Base-by-base conservation (phyloP, 2,888 invertebrate genomes). In the Sycophila texana region DNA sequence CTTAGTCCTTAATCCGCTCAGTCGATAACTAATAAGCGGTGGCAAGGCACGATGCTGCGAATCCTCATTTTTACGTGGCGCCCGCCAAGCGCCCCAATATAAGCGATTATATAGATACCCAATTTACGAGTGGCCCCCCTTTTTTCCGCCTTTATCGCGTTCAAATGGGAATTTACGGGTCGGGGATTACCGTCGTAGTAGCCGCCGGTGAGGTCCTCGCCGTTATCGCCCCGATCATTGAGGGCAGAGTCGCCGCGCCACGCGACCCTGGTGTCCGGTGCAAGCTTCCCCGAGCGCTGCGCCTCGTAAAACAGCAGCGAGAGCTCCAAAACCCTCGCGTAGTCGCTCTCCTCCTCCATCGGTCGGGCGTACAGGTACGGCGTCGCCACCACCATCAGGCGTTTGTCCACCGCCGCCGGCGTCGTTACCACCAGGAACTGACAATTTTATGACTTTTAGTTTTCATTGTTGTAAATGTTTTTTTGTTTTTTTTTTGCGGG, bases 281-380 rank as follows among this genome's bases (percentile, higher is more conserved):
- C 92, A 16, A 93, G 88, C 75, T 89, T 90, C 16, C 93, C 93
- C 2, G 92, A 92, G 57, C 92, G 88, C 86, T 93, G 93, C 1
- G 93, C 92, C 86, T 93, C 93, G 87, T 92, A 93, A 85, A 92
- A 93, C 70, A 92, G 86, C 65, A 93, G 86, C 13, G 93, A 92
- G 51, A 92, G 87, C 81, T 90, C 89, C 73, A 93, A 81, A 0
- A 91, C 92, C 81, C 90, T 86, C 39, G 89, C 89, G 84, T 92
- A 93, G 84, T 92, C 90, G 77, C 53, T 53, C 61, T 85, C 84
- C 63, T 84, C 83, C 60, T 87, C 86, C 80, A 68, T 55, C 18
- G 80, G 77, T 12, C 63, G 47, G 4, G 60, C 60, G 58, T 65
- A 58, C 16, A 30, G 57, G 51, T 68, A 61, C 16, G 79, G 70